phyloP scores from a whole-genome alignment of 2,888 invertebrate species.

The Frankliniella fusca region DNA sequence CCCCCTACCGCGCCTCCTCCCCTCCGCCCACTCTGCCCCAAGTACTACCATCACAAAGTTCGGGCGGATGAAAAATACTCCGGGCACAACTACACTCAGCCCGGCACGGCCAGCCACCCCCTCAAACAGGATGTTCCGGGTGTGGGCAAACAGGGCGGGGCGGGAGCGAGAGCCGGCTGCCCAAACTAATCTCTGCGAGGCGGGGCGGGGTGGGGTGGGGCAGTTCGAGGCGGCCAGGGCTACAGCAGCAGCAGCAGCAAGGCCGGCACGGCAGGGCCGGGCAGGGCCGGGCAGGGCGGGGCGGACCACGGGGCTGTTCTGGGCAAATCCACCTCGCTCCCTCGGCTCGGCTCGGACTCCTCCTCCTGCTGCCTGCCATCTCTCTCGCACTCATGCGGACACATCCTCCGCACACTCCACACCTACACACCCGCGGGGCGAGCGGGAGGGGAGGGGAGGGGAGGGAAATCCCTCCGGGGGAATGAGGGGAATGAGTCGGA shows the following conservation, averaged over 20 bases:
- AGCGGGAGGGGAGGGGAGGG: too few species aligned
- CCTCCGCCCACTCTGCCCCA: neutral
- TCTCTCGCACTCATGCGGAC: neutral
- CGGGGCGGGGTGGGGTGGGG: neutral
- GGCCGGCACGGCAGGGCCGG: neutral
- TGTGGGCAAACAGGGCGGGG: neutral
- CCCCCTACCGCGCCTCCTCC: neutral
- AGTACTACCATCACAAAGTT: slow-evolving; percentile 4
- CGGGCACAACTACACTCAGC: neutral
- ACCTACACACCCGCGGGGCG: neutral
- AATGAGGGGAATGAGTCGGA: slow-evolving; percentile 12
- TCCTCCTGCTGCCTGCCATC: neutral
- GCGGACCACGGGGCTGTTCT: neutral
- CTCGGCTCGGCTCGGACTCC: neutral
- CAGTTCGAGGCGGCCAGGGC: too few species aligned
- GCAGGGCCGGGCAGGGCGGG: neutral
- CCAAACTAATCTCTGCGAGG: slow-evolving; percentile 24
- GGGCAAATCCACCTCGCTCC: slow-evolving; percentile 4
- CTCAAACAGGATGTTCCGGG: slow-evolving; percentile 11
- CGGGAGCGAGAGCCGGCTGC: neutral
- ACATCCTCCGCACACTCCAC: neutral
- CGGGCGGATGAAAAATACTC: slow-evolving; percentile 15
- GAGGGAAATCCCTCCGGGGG: slow-evolving; percentile 16
- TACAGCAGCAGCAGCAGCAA: too few species aligned
- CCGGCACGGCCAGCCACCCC: neutral